Evolutionary conservation across 2,113 vertebrate genomes (phyloP).

Genomic region (Martes martes): DNA sequence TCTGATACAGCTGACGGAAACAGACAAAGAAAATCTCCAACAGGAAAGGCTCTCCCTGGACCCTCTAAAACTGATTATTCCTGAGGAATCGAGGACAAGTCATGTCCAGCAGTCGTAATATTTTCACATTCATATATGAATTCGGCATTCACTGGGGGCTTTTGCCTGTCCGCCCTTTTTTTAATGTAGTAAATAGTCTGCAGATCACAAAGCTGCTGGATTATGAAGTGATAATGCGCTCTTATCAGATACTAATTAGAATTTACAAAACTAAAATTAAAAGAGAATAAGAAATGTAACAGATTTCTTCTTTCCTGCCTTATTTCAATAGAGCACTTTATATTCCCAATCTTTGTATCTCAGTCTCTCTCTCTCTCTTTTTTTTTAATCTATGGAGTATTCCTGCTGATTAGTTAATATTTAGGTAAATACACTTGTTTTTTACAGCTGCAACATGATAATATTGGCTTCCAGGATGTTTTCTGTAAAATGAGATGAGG

Average conservation of each 20-base stretch:
- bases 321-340: constrained; percentile 29
- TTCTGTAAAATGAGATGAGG: neutral
- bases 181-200: neutral
- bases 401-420: neutral
- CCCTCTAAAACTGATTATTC: constrained; percentile 43
- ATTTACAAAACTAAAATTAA: constrained; percentile 2
- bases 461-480: neutral
- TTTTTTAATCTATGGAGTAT: neutral
- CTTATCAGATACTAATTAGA: neutral
- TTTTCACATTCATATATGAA: constrained; percentile 31
- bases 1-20: constrained; percentile 61
- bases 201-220: neutral
- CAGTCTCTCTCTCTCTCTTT: neutral
- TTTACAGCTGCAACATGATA: neutral
- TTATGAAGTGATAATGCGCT: neutral
- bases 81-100: constrained; percentile 27
- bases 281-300: neutral
- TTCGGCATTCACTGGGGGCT: constrained; percentile 1
- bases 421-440: neutral
- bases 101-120: neutral
- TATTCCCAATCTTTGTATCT: neutral
- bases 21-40: constrained; percentile 61
- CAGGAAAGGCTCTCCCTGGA: constrained; percentile 33
- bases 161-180: neutral
- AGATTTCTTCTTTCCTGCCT: neutral